phyloP scores from a whole-genome alignment of 2,113 vertebrate genomes.

The Mellivora capensis region DNA sequence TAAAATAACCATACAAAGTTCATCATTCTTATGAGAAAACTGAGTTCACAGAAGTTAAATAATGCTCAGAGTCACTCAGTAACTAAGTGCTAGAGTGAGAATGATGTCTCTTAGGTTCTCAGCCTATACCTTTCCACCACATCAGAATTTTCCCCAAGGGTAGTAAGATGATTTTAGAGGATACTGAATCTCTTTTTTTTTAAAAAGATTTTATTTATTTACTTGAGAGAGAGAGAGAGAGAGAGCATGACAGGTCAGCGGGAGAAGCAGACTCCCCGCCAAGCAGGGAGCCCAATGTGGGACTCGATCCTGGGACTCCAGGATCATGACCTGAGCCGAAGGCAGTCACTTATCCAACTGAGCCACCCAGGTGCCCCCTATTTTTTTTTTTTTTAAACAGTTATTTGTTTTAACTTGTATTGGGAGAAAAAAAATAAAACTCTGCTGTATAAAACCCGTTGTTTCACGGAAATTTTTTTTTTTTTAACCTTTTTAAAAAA shows the following conservation, averaged over 20 bases:
- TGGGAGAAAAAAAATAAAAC: background rate
- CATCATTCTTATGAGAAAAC: background rate
- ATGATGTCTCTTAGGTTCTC: background rate
- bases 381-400: background rate
- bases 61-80: background rate
- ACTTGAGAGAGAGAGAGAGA: too few relatives aligned
- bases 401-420: constrained; percentile 21
- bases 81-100: background rate
- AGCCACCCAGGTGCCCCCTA: too few relatives aligned
- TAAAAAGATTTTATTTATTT: background rate
- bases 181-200: background rate
- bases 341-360: too few relatives aligned
- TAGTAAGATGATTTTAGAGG: constrained; percentile 1
- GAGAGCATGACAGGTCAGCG: too few relatives aligned
- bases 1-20: constrained; percentile 20
- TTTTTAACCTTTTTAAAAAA: background rate
- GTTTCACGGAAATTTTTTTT: background rate
- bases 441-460: background rate
- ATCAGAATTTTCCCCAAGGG: background rate
- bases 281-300: too few relatives aligned
- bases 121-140: background rate
- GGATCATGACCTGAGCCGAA: too few relatives aligned
- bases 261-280: too few relatives aligned
- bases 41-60: background rate
- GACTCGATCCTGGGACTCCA: too few relatives aligned